Conservation (phyloP, 2,888 invertebrate species). For the Lepidonotus clava region DNA sequence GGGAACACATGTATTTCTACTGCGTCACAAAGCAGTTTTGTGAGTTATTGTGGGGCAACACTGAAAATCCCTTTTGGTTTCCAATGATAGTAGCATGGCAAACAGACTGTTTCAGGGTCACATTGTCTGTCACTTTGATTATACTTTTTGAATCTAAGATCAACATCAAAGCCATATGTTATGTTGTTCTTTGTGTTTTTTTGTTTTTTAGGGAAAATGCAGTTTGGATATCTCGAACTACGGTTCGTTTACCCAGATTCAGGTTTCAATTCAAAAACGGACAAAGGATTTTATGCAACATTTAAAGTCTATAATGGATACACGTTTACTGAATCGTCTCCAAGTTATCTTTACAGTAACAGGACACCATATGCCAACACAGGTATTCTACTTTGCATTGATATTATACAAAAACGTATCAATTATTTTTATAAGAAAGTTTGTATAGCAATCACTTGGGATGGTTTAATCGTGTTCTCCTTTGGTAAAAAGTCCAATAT, state of each 20-base stretch:
- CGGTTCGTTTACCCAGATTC: not conserved
- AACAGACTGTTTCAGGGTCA: no score
- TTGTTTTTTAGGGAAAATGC: not conserved
- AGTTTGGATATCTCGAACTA: not conserved
- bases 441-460: not conserved
- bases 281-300: conserved; percentile 18
- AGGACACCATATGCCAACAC: not conserved
- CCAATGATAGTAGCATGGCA: no score
- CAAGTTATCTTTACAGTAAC: not conserved
- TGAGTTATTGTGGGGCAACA: no score
- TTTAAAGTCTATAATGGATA: not conserved
- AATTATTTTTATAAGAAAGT: not conserved
- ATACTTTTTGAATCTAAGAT: not conserved
- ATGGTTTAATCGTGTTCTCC: no score
- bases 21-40: no score
- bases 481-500: no score
- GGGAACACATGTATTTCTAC: no score
- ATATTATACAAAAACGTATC: not conserved
- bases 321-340: not conserved
- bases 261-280: not conserved
- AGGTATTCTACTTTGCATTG: not conserved
- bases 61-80: no score
- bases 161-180: not conserved
- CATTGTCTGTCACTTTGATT: not conserved
- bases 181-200: not conserved